phyloP scores from a whole-genome alignment of 1,140 invertebrate genomes.

The Lepidurus apus region DNA sequence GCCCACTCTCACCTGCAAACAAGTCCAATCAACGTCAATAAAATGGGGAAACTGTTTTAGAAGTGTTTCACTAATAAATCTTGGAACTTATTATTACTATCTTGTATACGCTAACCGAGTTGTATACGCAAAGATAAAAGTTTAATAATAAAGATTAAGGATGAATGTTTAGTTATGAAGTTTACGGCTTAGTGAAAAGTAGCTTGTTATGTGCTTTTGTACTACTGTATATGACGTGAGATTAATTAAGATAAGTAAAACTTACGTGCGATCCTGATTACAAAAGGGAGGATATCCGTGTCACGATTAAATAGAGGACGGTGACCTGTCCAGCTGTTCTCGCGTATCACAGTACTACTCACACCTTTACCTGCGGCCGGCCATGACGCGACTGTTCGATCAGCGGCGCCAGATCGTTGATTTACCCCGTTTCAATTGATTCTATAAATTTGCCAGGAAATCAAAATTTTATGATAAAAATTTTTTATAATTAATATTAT shows the following conservation, averaged over 20 bases:
- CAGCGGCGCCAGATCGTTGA: background rate
- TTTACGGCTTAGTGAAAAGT: background rate
- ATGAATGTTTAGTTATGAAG: background rate
- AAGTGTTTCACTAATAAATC: no score
- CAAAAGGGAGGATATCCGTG: constrained; percentile 7
- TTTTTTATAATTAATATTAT: no score
- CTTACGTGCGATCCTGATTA: constrained; percentile 10
- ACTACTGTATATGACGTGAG: background rate
- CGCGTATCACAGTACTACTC: background rate
- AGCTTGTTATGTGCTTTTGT: background rate
- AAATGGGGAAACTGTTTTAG: no score
- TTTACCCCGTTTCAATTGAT: no score
- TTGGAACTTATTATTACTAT: no score
- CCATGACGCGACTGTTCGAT: background rate
- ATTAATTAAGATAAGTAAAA: constrained; percentile 1
- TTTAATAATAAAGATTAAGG: no score
- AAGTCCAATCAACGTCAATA: no score
- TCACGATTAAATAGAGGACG: background rate
- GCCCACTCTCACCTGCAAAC: no score
- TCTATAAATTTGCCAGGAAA: no score
- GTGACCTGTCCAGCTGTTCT: constrained; percentile 17
- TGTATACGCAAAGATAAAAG: no score
- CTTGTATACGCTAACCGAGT: no score
- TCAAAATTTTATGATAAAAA: no score
- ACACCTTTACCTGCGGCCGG: constrained; percentile 20